Evolutionary conservation across 2,797 vertebrate species (phyloP), one percentile per base, ranked within the genome.

Genomic region (Notoglanidium macrostoma): DNA sequence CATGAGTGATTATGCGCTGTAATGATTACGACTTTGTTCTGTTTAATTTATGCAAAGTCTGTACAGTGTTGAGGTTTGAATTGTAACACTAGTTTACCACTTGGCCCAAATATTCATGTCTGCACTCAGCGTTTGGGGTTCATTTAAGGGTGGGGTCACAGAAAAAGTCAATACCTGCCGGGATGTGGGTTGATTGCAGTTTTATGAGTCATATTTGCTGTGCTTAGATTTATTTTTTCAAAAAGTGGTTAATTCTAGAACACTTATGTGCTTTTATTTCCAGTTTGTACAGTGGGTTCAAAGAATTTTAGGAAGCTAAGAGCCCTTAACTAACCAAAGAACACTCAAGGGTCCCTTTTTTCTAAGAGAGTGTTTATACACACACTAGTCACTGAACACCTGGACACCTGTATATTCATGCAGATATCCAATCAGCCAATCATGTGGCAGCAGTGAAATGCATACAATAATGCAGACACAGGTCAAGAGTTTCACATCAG

Each of bases 21-120:
- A 89, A 83, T 67, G 82, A 88, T 90, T 88, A 88, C 49, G 73
- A 85, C 86, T 88, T 90, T 88, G 87, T 89, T 90, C 59, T 81
- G 35, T 44, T 9, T 46, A 63, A 81, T 81, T n/a, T 11, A 81
- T 76, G 61, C 59, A 81, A 67, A 54, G 5, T 74, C 59, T 11
- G 68, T 57, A 35, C 68, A 63, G 55, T 67, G 51, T 4, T 79
- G 32, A 57, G 54, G 19, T 44, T 80, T 80, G 17, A 32, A 79
- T 2, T 14, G 10, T 40, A 59, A 40, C 11, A 59, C 55, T 59
- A 8, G 21, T 14, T 46, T 63, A 81, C 23, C 3, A 14, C 40
- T 81, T 63, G 5, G 10, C 1, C 35, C 32, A 79, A 14, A 59
- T 79, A 79, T 40, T 59, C 10, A 40, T 40, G 35, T 17, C 21